Percentiles rank a stretch among this genome's conserved stretches.
Conservation (phyloP, 2,888 invertebrate species). For the Cyrtodaria siliqua region DNA sequence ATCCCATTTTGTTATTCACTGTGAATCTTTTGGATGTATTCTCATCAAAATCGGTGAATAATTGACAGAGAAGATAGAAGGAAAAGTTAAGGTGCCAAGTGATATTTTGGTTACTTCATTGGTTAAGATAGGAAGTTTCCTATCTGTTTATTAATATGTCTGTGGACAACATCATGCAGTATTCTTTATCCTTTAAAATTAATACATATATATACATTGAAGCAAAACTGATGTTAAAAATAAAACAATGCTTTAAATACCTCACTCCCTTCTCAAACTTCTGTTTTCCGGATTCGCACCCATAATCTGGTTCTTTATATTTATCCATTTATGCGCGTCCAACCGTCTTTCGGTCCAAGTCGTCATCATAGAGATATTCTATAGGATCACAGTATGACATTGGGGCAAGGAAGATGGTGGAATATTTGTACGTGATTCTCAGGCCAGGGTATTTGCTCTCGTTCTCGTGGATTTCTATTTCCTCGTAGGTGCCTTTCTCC, state of each 20-base stretch:
- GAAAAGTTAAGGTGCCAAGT: too few relatives aligned
- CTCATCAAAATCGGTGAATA: too few relatives aligned
- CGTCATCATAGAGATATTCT: slow-evolving; percentile 85
- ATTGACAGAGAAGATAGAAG: too few relatives aligned
- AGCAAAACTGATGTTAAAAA: too few relatives aligned
- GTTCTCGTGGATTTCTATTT: slow-evolving; percentile 81
- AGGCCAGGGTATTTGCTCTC: slow-evolving; percentile 81
- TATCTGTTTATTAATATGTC: too few relatives aligned
- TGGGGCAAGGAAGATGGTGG: slow-evolving; percentile 86
- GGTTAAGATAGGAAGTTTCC: too few relatives aligned
- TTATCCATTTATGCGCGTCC: slow-evolving; percentile 85
- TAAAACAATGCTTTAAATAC: slow-evolving; percentile 69
- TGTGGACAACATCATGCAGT: too few relatives aligned
- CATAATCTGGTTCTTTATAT: slow-evolving; percentile 79
- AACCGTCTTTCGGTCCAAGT: slow-evolving; percentile 85
- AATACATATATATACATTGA: too few relatives aligned
- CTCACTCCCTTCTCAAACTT: slow-evolving; percentile 85
- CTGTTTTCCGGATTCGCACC: slow-evolving; percentile 79
- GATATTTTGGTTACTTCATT: too few relatives aligned
- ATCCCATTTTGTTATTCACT: too few relatives aligned
- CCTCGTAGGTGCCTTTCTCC: slow-evolving; percentile 77
- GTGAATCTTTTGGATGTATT: too few relatives aligned
- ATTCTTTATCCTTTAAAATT: too few relatives aligned
- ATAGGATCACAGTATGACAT: slow-evolving; percentile 86
- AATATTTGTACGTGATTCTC: slow-evolving; percentile 85